Base-by-base conservation (phyloP, 2,797 vertebrate species). In the Enteromius mattozi region DNA sequence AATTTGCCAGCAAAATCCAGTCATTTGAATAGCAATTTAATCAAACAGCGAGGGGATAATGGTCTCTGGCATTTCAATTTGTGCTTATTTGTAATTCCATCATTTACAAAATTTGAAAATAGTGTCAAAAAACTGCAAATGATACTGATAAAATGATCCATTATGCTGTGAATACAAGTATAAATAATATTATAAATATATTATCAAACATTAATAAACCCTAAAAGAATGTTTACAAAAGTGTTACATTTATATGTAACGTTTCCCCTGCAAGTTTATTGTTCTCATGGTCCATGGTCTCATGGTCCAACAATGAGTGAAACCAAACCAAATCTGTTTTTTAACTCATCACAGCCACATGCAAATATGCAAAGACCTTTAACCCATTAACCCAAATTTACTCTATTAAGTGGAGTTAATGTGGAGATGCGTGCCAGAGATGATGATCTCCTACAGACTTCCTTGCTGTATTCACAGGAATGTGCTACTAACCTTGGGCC, bases 311-410 rank as follows among this genome's bases (percentile, higher is more conserved):
- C 51, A 59, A 42, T 59, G 37, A 71, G 40, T 42, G 2, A 45
- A 47, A n/a, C 12, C 69, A 9, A n/a, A 6, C 12, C 45, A n/a
- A 27, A 17, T 63, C 37, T 63, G 4, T 19, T 78, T 45, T 79
- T 35, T 17, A 9, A 47, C 78, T 80, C 10, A 35, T 49, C 10
- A 85, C 3, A 63, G 17, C 47, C 63, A 19, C 61, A 75, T 24
- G 4, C 70, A 17, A 33, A 56, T 19, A 27, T 24, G 72, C 71
- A 77, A 69, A n/a, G 33, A 37, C 47, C 61, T 69, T 45, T 76
- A 19, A 65, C 70, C 35, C 45, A 56, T 81, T 81, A 51, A 81
- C n/a, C 78, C 7, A 77, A 77, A 69, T 69, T 10, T 42, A 14
- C 61, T 59, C 13, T 35, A 59, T 81, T 69, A 77, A 27, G 2